phyloP scores from a whole-genome alignment of 1,140 invertebrate genomes.

The Drosophila repletoides region DNA sequence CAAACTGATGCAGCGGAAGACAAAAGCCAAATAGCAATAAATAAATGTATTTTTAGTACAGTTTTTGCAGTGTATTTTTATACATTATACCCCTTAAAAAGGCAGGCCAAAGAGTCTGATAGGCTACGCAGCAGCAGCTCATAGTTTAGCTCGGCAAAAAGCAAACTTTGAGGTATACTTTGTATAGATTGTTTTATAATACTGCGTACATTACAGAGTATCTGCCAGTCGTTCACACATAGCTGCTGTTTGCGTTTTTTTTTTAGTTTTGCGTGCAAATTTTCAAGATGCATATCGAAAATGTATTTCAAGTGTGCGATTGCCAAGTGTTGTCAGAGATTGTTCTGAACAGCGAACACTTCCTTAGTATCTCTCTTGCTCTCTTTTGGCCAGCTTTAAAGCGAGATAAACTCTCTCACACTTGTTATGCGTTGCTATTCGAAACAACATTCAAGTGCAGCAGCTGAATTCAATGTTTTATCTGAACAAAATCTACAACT shows the following conservation, averaged over 20 bases:
- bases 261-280: constrained; percentile 6
- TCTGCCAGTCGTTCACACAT: too few relatives aligned
- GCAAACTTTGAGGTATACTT: too few relatives aligned
- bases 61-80: constrained; percentile 17
- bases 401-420: background rate
- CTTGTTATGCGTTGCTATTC: background rate
- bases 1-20: constrained; percentile 64
- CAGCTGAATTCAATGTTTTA: background rate
- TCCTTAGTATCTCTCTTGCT: too few relatives aligned
- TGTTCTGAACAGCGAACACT: background rate
- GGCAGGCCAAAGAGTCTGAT: too few relatives aligned
- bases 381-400: too few relatives aligned
- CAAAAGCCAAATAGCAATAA: constrained; percentile 63
- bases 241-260: background rate
- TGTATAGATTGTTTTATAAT: too few relatives aligned
- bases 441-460: too few relatives aligned
- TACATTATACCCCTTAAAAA: too few relatives aligned
- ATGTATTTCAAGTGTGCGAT: constrained; percentile 35
- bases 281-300: constrained; percentile 34
- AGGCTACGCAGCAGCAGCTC: too few relatives aligned
- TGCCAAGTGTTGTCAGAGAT: constrained; percentile 21
- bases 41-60: constrained; percentile 62
- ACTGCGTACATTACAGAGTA: too few relatives aligned
- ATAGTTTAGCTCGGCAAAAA: too few relatives aligned
- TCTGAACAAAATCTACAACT: background rate